Conservation (phyloP, 37 sponge, comb jelly and placozoan species). For the Tethya wilhelma region DNA sequence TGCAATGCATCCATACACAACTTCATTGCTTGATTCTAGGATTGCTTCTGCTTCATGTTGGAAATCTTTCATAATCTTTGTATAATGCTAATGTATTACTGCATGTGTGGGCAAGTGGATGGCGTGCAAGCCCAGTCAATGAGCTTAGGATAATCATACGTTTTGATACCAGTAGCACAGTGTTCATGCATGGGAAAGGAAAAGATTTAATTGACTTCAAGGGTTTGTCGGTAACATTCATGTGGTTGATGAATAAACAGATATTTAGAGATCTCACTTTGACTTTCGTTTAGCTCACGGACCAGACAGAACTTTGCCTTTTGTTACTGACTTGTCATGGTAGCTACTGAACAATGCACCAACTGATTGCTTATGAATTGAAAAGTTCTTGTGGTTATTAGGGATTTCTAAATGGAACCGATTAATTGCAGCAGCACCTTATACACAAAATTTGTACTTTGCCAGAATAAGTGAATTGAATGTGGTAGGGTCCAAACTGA, state of each 20-base stretch:
- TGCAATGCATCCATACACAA: constrained; percentile 34
- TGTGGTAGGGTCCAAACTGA: constrained; percentile 6
- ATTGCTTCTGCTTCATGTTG: constrained; percentile 2
- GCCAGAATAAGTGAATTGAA: constrained; percentile 5
- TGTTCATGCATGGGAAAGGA: not conserved
- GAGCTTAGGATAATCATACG: constrained; percentile 8
- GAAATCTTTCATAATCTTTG: constrained; percentile 29
- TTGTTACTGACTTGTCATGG: not conserved
- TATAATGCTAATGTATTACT: constrained; percentile 13
- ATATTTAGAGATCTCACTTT: not conserved
- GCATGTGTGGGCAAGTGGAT: constrained; percentile 31
- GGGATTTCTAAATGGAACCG: constrained; percentile 20
- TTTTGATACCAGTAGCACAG: constrained; percentile 29
- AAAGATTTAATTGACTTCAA: too few species aligned
- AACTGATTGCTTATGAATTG: not conserved
- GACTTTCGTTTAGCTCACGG: not conserved
- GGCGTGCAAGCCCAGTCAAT: constrained; percentile 5
- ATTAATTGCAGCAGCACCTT: constrained; percentile 11
- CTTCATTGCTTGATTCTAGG: not conserved
- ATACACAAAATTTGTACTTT: constrained; percentile 2
- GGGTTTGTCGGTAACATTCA: constrained; percentile 12
- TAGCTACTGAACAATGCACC: not conserved
- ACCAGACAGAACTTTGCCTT: constrained; percentile 9
- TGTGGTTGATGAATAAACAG: constrained; percentile 14
- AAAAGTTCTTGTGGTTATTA: constrained; percentile 1